Evolutionary conservation across 2,888 invertebrate genomes (phyloP), one percentile per base, ranked within the genome.

Genomic region (Thumatha senex): DNA sequence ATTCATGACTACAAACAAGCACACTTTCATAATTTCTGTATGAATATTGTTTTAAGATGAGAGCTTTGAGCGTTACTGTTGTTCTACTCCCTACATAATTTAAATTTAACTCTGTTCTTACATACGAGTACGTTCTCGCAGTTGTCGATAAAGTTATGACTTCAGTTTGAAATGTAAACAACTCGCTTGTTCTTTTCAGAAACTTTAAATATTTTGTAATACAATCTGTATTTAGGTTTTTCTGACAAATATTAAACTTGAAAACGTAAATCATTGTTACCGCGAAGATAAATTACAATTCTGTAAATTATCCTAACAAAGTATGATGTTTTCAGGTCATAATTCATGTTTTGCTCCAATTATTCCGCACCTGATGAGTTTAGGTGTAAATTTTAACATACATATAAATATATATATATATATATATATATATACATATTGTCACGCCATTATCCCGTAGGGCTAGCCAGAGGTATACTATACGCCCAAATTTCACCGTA

Each of bases 191-290:
- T 63, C 46, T 15, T 51, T 40, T 31, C 38, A 9, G 39, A 35
- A 48, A 40, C 46, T 24, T 24, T 5, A n/a, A 42, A 3, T 18
- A 18, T 18, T 15, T 36, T 54, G 12, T 42, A 24, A 33, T 45
- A 40, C 51, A 50, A 61, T 51, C 51, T 56, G 48, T 29, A 41
- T 24, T 24, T 24, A 36, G 46, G 40, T 53, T 60, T 51, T 47
- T 31, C 10, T 12, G 15, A 30, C 29, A 30, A 24, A 5, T 24
- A 24, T 24, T 24, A 24, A 2, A 24, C 15, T 36, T 36, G 9
- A 18, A 40, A 18, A 13, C 34, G 35, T 44, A 44, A 44, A 44
- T 44, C 36, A 29, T 29, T 38, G 14, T 38, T 14, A 45, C 11
- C 13, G 2, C 8, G 18, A 36, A 33, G 46, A 47, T 53, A 53